Evolutionary conservation across 2,113 vertebrate genomes (phyloP).

Genomic region (Calyptomena viridis): DNA sequence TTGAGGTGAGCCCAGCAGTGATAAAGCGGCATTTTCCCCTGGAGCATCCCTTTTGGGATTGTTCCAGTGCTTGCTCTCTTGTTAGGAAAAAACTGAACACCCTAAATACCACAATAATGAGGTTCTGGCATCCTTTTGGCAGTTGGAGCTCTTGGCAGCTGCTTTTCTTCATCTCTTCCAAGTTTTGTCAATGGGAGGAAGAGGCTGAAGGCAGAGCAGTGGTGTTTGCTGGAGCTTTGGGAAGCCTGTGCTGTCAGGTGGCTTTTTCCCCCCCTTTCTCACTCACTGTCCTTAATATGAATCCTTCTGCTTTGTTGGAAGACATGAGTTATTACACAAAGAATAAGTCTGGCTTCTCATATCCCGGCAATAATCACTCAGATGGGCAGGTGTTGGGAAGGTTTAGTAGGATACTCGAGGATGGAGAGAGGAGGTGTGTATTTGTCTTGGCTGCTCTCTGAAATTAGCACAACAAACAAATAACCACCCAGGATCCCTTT

Average conservation of each 20-base stretch:
- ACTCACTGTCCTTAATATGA: background rate
- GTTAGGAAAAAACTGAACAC: background rate
- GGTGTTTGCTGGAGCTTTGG: background rate
- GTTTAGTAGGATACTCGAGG: background rate
- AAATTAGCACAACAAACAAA: background rate
- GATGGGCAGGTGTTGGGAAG: fast-evolving
- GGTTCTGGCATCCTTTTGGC: background rate
- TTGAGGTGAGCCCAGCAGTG: background rate
- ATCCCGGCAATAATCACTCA: background rate
- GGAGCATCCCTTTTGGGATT: background rate
- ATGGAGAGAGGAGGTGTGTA: background rate
- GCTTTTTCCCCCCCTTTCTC: background rate
- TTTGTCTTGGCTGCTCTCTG: background rate
- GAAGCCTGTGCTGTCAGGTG: background rate
- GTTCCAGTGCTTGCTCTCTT: background rate
- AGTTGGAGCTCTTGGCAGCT: constrained; percentile 2
- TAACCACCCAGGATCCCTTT: too few species aligned
- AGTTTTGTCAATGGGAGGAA: background rate
- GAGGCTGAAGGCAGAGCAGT: background rate
- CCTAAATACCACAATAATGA: background rate
- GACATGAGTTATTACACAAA: background rate
- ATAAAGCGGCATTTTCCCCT: fast-evolving
- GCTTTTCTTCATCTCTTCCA: background rate
- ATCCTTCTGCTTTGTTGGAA: background rate
- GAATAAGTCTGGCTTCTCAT: background rate